Evolutionary conservation across 2,888 invertebrate species (phyloP).

Genomic region (Cyclophora punctaria): DNA sequence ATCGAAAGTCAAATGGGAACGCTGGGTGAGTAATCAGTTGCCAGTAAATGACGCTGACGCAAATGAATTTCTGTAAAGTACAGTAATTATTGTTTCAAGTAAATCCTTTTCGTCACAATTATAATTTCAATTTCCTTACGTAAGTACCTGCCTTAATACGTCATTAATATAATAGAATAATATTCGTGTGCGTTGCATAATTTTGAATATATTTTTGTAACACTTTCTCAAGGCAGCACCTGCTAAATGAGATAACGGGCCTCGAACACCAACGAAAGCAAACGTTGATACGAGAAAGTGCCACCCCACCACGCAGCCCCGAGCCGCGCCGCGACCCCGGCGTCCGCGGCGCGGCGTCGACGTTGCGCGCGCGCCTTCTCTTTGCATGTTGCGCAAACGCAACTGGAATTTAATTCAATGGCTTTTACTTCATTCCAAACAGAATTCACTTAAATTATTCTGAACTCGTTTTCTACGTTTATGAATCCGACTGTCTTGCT

Average conservation of each 20-base stretch:
- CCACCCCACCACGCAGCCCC: conserved; percentile 32
- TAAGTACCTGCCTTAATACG: neutral
- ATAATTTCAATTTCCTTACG: neutral
- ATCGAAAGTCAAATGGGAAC: conserved; percentile 54
- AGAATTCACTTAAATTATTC: conserved; percentile 5
- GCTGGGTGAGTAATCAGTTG: conserved; percentile 46
- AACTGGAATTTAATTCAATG: conserved; percentile 45
- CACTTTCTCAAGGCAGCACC: conserved; percentile 69
- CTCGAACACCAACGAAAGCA: conserved; percentile 65
- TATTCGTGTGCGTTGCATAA: conserved; percentile 42
- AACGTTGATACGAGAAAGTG: conserved; percentile 69
- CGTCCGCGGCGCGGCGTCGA: conserved; percentile 14
- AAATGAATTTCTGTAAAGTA: too few species aligned
- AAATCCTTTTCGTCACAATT: too few species aligned
- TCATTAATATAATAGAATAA: conserved; percentile 6
- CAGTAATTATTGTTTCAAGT: too few species aligned
- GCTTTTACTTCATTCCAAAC: conserved; percentile 23
- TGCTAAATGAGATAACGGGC: conserved; percentile 71
- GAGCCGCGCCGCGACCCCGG: conserved; percentile 6
- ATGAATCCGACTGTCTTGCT: neutral
- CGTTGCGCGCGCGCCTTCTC: conserved; percentile 45
- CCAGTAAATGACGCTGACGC: conserved; percentile 28
- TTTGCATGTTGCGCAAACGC: conserved; percentile 65
- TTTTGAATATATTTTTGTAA: conserved; percentile 53
- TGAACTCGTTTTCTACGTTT: conserved; percentile 15